Evolutionary conservation across 2,888 invertebrate genomes (phyloP).

Genomic region (Lepetodrilus schrolli): DNA sequence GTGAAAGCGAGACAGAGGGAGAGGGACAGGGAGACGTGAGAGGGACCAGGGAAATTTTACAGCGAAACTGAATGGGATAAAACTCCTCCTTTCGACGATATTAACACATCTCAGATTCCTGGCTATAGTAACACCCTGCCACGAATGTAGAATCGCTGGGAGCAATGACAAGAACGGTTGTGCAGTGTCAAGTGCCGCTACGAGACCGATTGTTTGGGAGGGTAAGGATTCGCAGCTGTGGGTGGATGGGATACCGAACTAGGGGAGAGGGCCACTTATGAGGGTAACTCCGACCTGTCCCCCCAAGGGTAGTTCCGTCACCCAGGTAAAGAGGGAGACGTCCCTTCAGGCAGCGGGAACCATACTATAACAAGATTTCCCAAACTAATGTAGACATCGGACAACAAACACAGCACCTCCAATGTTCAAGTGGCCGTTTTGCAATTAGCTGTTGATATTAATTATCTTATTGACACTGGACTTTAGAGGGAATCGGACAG

Average conservation of each 20-base stretch:
- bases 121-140: background rate
- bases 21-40: too few relatives aligned
- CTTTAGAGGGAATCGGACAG: too few relatives aligned
- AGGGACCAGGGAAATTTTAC: too few relatives aligned
- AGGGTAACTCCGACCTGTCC: background rate
- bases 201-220: slow-evolving; percentile 1
- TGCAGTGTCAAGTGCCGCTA: background rate
- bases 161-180: slow-evolving; percentile 1
- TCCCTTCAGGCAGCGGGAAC: too few relatives aligned
- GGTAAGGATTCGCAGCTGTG: slow-evolving; percentile 3
- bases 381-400: background rate
- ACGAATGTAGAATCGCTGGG: background rate
- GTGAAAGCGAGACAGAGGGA: background rate
- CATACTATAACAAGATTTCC: too few relatives aligned
- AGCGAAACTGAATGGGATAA: too few relatives aligned
- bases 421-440: background rate
- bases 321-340: background rate
- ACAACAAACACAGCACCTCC: background rate
- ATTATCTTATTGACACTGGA: slow-evolving; percentile 7
- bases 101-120: slow-evolving; percentile 10
- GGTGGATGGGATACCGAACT: slow-evolving; percentile 16
- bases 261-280: slow-evolving; percentile 1
- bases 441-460: slow-evolving; percentile 3
- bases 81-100: background rate
- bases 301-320: background rate